A percentile compares a stretch with the other conserved stretches of the same genome.
phyloP scores from a whole-genome alignment of 2,113 vertebrate genomes.

The Raja brachyura region DNA sequence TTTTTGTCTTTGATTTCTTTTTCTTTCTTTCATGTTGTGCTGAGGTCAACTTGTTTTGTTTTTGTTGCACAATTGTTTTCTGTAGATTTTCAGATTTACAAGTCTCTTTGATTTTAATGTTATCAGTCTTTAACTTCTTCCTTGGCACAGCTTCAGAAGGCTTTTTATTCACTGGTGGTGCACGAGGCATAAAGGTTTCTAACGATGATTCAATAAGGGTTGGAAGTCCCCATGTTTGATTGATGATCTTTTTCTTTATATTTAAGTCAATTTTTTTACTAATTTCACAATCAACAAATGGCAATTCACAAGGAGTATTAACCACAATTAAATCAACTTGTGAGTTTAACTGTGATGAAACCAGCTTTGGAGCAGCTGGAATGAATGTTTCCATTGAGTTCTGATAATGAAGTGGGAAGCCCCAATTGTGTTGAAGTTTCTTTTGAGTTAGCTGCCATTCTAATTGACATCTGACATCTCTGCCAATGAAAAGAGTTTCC shows the following conservation, averaged over 20 bases:
- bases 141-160: background rate
- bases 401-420: background rate
- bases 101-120: background rate
- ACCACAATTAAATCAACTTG: background rate
- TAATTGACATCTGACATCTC: background rate
- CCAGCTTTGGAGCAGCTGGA: constrained; percentile 15
- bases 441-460: constrained; percentile 16
- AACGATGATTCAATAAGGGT: constrained; percentile 5
- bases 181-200: background rate
- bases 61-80: background rate
- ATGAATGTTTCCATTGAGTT: constrained; percentile 12
- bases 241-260: constrained; percentile 1
- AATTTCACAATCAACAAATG: background rate
- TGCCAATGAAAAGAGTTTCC: background rate
- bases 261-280: background rate
- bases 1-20: background rate
- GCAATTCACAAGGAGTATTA: background rate
- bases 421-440: constrained; percentile 8
- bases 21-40: background rate
- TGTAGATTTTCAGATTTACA: background rate
- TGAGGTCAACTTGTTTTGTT: background rate
- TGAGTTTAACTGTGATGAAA: background rate
- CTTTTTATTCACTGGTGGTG: background rate
- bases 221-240: constrained; percentile 19
- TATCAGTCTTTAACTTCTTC: background rate